Evolutionary conservation across 2,113 vertebrate genomes (phyloP).

Genomic region (Phylloscopus trochiloides): DNA sequence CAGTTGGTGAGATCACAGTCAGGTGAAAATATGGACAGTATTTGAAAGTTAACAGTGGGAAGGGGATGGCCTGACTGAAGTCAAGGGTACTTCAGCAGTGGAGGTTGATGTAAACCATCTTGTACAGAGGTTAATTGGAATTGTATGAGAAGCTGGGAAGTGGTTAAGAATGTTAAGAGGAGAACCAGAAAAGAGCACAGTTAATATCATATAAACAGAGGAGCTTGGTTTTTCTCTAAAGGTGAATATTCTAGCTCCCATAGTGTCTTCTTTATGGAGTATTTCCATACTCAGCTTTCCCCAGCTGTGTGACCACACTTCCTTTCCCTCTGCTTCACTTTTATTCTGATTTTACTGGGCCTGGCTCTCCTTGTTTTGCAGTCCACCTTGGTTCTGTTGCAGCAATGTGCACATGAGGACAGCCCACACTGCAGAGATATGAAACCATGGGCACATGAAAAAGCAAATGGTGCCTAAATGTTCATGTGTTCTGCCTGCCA

Average conservation of each 20-base stretch:
- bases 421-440: not conserved
- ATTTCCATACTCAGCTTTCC: not conserved
- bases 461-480: not conserved
- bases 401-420: not conserved
- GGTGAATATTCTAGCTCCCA: not conserved
- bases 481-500: not conserved
- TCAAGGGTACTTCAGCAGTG: not conserved
- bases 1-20: not conserved
- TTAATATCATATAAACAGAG: not conserved
- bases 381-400: not conserved
- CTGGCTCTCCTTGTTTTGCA: not conserved
- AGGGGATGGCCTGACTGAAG: not conserved
- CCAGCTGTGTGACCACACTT: not conserved
- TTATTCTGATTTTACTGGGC: not conserved
- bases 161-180: not conserved
- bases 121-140: not conserved
- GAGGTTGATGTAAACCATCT: not conserved
- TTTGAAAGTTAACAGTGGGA: not conserved
- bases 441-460: not conserved
- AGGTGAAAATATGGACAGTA: not conserved
- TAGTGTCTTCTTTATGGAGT: not conserved
- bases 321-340: not conserved
- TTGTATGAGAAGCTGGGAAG: not conserved
- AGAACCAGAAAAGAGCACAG: not conserved
- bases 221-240: not conserved